Evolutionary conservation across 1,140 invertebrate genomes (phyloP).

Genomic region (Wiebesia pumilae): DNA sequence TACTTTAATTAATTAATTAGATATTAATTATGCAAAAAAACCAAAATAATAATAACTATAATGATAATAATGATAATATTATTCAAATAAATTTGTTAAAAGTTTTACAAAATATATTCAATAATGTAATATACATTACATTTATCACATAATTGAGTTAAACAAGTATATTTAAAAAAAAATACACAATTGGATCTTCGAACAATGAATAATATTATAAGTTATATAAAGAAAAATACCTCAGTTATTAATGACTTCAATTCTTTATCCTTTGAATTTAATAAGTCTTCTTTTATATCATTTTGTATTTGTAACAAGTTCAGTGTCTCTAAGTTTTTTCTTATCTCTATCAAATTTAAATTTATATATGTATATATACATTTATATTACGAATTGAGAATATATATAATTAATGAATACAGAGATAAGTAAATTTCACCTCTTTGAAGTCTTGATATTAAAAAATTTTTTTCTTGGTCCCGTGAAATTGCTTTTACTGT

Average conservation of each 20-base stretch:
- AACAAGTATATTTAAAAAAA: not conserved
- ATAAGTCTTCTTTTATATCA: slow-evolving; percentile 21
- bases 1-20: too few species aligned
- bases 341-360: not conserved
- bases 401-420: not conserved
- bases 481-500: slow-evolving; percentile 19
- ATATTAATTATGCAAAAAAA: too few species aligned
- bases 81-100: too few species aligned
- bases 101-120: too few species aligned
- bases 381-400: not conserved
- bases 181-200: not conserved
- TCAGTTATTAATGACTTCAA: slow-evolving; percentile 17
- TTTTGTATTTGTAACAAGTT: slow-evolving; percentile 16
- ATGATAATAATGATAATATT: too few species aligned
- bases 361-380: not conserved
- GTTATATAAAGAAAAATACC: not conserved
- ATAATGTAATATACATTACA: too few species aligned
- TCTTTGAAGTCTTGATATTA: slow-evolving; percentile 35
- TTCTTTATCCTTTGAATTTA: slow-evolving; percentile 24
- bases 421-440: slow-evolving; percentile 5
- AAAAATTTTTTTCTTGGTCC: slow-evolving; percentile 29
- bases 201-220: not conserved
- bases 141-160: not conserved
- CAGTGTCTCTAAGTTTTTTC: not conserved
- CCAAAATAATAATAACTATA: too few species aligned